Base-by-base conservation (phyloP, 2,113 vertebrate genomes). In the Sinocyclocheilus rhinocerous region DNA sequence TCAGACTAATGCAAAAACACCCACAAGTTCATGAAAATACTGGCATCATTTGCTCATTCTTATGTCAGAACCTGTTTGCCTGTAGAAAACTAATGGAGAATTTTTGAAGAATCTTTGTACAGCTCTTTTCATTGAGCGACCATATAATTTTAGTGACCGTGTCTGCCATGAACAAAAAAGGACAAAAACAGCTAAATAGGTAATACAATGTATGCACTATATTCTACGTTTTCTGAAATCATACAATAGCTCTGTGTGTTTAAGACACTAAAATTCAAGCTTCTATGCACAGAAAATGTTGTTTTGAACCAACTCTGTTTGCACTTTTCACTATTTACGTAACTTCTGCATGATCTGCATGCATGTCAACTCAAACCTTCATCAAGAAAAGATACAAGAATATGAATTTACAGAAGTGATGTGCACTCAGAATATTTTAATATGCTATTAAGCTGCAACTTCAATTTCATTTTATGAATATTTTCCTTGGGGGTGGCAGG, bases 391-490 rank as follows among this genome's bases (percentile, higher is more conserved):
- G 97, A 96, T 18, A 2, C 96, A 97, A 98, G 97, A 97, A 97
- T 97, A 97, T 98, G 97, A 98, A 98, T 98, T 97, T 98, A 98
- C 97, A 97, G 92, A 98, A 97, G 97, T 97, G 97, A 98, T 97
- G 97, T 97, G 96, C 97, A 96, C 97, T 97, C 96, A 97, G 96
- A 97, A 78, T 96, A 96, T 96, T 96, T 98, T 99, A 99, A 99
- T 99, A 99, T 98, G 97, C 98, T 97, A 99, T 99, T 99, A 98
- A 98, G 97, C 98, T 98, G 97, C 96, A 96, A 97, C 97, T 99
- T 99, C 97, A 98, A 99, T 99, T 98, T 97, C 96, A 96, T 98
- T 99, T 99, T 97, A 98, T 99, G 97, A 98, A 99, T 99, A 99
- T 99, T 99, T 99, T 98, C 97, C 97, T 98, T 97, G 95, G 97